Conservation (phyloP, 2,113 vertebrate genomes). For the Pardalotus punctatus region DNA sequence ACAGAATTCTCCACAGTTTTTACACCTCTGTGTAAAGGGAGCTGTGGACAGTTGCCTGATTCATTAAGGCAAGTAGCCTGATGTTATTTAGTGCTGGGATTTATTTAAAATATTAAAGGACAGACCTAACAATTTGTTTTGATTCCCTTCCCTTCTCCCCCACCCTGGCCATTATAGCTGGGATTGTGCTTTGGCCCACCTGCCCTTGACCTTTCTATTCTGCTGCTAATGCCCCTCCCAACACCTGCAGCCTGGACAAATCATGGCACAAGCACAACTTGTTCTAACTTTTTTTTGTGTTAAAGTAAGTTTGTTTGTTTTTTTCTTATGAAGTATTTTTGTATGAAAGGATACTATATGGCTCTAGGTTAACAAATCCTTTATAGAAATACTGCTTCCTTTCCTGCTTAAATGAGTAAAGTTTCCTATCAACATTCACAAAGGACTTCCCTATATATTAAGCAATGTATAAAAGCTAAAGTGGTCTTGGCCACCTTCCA, state of each 20-base stretch:
- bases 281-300: neutral
- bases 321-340: neutral
- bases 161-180: neutral
- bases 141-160: neutral
- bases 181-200: neutral
- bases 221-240: neutral
- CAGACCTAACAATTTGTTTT: neutral
- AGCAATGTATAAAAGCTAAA: slow-evolving; percentile 9
- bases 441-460: slow-evolving; percentile 3
- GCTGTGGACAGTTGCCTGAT: neutral
- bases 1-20: neutral
- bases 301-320: neutral
- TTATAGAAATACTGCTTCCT: slow-evolving; percentile 14
- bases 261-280: neutral
- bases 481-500: slow-evolving; percentile 3
- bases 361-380: slow-evolving; percentile 10
- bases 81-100: neutral
- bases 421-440: neutral
- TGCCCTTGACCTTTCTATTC: neutral
- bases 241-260: neutral
- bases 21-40: neutral
- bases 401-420: neutral
- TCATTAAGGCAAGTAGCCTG: neutral
- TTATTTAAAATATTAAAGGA: neutral
- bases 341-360: slow-evolving; percentile 9